phyloP scores from a whole-genome alignment of 1,140 invertebrate genomes.

The Neuroterus valhalla region DNA sequence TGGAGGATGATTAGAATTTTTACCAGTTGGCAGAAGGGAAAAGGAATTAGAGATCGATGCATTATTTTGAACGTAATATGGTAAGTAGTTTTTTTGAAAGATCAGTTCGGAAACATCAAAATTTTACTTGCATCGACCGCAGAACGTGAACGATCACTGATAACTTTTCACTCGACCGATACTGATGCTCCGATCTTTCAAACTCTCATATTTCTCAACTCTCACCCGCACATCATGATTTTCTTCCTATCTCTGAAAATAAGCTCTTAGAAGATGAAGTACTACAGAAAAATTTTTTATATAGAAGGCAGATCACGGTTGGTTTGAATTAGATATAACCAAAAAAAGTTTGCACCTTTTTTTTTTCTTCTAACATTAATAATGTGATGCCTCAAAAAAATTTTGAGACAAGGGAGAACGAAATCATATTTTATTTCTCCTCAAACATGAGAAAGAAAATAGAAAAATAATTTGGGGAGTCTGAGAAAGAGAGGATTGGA shows the following conservation, averaged over 20 bases:
- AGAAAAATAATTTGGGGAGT: no score
- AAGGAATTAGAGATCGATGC: conserved; percentile 21
- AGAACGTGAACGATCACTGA: conserved; percentile 54
- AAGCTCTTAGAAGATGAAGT: conserved; percentile 2
- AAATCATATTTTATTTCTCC: no score
- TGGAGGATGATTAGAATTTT: not conserved
- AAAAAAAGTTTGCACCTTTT: no score
- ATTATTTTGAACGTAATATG: conserved; percentile 47
- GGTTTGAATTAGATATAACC: no score
- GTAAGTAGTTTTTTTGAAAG: conserved; percentile 32
- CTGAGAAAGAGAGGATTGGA: no score
- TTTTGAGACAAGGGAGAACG: no score
- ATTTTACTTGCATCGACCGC: conserved; percentile 53
- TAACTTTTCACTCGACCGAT: conserved; percentile 44
- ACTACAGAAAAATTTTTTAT: not conserved
- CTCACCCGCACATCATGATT: not conserved
- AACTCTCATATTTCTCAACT: conserved; percentile 10
- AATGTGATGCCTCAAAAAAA: no score
- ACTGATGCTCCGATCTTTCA: not conserved
- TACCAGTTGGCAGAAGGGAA: not conserved
- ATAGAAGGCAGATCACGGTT: not conserved
- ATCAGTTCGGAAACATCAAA: conserved; percentile 54
- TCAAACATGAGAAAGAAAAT: no score
- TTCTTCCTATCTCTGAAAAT: not conserved
- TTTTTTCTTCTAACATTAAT: no score